Percentiles rank a stretch among this genome's conserved stretches.
Evolutionary conservation across 2,113 vertebrate species (phyloP).

Genomic region (Psittacus erithacus): DNA sequence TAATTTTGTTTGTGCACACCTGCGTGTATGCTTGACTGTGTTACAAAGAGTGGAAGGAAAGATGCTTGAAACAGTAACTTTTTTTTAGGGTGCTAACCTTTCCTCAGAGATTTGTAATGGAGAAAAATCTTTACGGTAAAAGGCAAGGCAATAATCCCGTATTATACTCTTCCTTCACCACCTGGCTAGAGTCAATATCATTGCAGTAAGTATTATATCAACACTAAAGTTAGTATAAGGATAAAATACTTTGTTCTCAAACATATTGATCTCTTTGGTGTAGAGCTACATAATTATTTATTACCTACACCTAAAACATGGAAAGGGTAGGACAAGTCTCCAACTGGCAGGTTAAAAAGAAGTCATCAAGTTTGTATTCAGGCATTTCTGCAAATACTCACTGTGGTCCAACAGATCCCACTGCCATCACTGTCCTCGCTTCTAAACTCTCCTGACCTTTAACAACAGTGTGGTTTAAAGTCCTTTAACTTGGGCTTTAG

Average conservation of each 20-base stretch:
- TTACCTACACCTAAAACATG: neutral
- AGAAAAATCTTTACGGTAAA: slow-evolving; percentile 27
- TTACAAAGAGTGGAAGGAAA: neutral
- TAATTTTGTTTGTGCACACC: neutral
- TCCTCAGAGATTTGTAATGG: neutral
- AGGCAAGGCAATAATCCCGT: neutral
- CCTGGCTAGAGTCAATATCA: slow-evolving; percentile 44
- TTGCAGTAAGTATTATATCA: slow-evolving; percentile 36
- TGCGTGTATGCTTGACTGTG: neutral
- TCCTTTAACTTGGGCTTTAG: neutral
- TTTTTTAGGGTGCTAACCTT: neutral
- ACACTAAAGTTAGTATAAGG: neutral
- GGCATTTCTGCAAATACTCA: neutral
- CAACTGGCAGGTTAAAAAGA: neutral
- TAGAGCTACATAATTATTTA: slow-evolving; percentile 23
- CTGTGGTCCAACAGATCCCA: neutral
- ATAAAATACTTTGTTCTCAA: slow-evolving; percentile 32
- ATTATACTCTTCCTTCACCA: slow-evolving; percentile 31
- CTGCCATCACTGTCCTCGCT: neutral
- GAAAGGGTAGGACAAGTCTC: neutral
- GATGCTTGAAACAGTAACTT: neutral
- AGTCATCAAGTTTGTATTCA: neutral
- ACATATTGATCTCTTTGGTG: slow-evolving; percentile 21
- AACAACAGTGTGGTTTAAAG: neutral
- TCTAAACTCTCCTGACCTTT: neutral